Evolutionary conservation across 2,888 invertebrate species (phyloP).

Genomic region (Apotomis capreana): DNA sequence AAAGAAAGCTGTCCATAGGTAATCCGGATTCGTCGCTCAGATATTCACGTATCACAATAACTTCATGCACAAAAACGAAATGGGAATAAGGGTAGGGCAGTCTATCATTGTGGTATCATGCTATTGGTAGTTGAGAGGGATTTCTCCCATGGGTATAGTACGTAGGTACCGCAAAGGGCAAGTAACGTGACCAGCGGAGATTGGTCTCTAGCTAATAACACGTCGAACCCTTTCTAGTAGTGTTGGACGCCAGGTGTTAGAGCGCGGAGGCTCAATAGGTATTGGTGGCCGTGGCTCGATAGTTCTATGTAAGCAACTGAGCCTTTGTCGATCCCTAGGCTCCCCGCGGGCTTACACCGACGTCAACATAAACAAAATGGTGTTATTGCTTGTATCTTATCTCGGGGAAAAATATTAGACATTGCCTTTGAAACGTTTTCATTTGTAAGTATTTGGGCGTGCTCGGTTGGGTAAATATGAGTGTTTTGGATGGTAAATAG

Average conservation of each 20-base stretch:
- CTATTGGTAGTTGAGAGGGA: slow-evolving; percentile 55
- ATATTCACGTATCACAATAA: slow-evolving; percentile 30
- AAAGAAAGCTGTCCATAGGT: slow-evolving; percentile 25
- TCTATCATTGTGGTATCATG: slow-evolving; percentile 60
- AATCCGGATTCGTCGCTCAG: slow-evolving; percentile 27
- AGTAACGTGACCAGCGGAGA: slow-evolving; percentile 50
- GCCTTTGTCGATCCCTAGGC: slow-evolving; percentile 56
- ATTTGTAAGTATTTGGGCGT: slow-evolving; percentile 42
- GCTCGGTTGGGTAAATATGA: slow-evolving; percentile 13
- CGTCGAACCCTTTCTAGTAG: slow-evolving; percentile 40
- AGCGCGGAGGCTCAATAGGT: slow-evolving; percentile 48
- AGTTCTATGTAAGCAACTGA: slow-evolving; percentile 61
- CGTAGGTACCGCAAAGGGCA: slow-evolving; percentile 56
- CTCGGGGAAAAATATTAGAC: slow-evolving; percentile 67
- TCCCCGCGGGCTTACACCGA: slow-evolving; percentile 66
- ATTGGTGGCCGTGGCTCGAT: slow-evolving; percentile 56
- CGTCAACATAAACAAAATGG: slow-evolving; percentile 79
- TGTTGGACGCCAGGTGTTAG: slow-evolving; percentile 31
- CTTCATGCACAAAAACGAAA: slow-evolving; percentile 45
- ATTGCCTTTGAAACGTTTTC: slow-evolving; percentile 45
- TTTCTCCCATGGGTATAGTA: slow-evolving; percentile 58
- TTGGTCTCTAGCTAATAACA: slow-evolving; percentile 46
- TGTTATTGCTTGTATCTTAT: slow-evolving; percentile 77
- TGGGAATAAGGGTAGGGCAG: slow-evolving; percentile 45
- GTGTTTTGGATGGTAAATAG: slow-evolving; percentile 1